Conservation (phyloP, 2,888 invertebrate species). For the Plebejus argus region DNA sequence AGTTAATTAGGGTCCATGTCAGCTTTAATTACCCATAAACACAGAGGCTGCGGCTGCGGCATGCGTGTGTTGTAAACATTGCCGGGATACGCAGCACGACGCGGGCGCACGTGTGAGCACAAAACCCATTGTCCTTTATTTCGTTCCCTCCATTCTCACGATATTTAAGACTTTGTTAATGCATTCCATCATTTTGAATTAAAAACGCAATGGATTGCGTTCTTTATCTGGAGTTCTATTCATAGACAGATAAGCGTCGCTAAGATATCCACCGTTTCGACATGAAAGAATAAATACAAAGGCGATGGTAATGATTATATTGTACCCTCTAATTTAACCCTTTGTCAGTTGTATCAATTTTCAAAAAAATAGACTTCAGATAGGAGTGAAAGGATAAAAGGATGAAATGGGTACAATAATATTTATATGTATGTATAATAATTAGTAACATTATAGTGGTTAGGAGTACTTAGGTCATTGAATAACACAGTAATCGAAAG, state of each 20-base stretch:
- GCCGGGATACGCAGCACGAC: slow-evolving; percentile 6
- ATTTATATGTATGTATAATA: too few species aligned
- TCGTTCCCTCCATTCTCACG: slow-evolving; percentile 18
- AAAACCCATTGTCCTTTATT: slow-evolving; percentile 29
- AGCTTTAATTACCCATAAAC: neutral
- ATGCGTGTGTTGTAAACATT: slow-evolving; percentile 22
- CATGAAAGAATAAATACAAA: slow-evolving; percentile 9
- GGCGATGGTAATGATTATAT: neutral
- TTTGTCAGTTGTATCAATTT: neutral
- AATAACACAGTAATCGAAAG: too few species aligned
- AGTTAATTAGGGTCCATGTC: neutral
- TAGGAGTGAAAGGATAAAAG: too few species aligned
- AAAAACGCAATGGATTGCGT: slow-evolving; percentile 6
- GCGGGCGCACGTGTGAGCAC: slow-evolving; percentile 16
- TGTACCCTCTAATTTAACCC: neutral
- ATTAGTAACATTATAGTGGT: too few species aligned
- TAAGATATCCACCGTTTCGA: neutral
- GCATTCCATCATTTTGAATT: slow-evolving; percentile 25
- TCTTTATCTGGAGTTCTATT: slow-evolving; percentile 18
- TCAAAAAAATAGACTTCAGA: too few species aligned
- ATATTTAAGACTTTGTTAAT: slow-evolving; percentile 25
- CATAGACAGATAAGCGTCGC: slow-evolving; percentile 7
- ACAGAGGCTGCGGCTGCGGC: neutral
- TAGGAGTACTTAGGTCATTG: too few species aligned
- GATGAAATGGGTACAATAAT: too few species aligned